These are phyloP conservation scores for Drymodes brunneopygia DNA, from an alignment of 2,113 vertebrate genomes.

Conservation along the genomic window DNA sequence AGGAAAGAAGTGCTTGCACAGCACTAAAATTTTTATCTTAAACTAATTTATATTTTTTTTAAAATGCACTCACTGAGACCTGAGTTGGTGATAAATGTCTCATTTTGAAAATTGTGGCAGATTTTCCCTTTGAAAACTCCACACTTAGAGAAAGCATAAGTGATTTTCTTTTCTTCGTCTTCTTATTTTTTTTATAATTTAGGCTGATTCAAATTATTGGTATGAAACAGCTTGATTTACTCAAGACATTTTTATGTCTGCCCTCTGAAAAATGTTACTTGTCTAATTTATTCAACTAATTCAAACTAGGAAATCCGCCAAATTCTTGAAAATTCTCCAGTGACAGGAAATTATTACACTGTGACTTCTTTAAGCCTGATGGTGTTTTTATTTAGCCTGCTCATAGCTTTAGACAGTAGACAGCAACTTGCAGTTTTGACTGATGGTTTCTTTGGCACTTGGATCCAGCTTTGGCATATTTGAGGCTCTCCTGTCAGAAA, in stretches of 20 bases:
- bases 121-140: not conserved
- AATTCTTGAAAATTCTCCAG: slow-evolving; percentile 19
- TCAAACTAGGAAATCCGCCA: slow-evolving; percentile 41
- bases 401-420: not conserved
- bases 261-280: slow-evolving; percentile 34
- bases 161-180: not conserved
- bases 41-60: not conserved
- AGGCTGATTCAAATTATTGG: not conserved
- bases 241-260: not conserved
- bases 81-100: not conserved
- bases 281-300: slow-evolving; percentile 14
- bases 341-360: not conserved
- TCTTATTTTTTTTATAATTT: not conserved
- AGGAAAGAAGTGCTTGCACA: not conserved
- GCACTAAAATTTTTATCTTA: not conserved
- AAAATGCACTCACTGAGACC: not conserved
- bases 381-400: not conserved
- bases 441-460: not conserved
- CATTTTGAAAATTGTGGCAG: not conserved
- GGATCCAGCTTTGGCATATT: not conserved
- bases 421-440: not conserved
- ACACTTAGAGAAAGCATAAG: not conserved
- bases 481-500: not conserved
- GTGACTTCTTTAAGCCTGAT: not conserved
- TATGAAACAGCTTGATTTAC: slow-evolving; percentile 4